These are phyloP conservation scores for Lophotriccus pileatus DNA, from an alignment of 2,797 vertebrate genomes.

Conservation along the genomic window DNA sequence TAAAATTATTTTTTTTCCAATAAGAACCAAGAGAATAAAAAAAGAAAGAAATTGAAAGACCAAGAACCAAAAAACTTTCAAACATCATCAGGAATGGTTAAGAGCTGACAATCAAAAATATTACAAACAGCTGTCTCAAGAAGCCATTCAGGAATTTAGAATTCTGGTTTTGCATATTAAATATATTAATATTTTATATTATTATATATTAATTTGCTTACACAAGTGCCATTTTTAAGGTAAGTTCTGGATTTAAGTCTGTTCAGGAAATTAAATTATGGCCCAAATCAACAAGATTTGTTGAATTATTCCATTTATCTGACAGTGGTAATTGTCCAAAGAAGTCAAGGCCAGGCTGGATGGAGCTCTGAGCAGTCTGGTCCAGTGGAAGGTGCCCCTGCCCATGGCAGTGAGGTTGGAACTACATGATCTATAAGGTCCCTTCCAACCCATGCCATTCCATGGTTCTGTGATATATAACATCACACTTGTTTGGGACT, in stretches of 20 bases:
- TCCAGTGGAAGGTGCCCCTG: neutral
- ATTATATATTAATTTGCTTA: neutral
- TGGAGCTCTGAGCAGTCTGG: neutral
- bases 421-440: neutral
- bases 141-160: neutral
- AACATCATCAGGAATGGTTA: neutral
- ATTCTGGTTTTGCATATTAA: neutral
- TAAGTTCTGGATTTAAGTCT: neutral
- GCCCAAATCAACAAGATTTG: neutral
- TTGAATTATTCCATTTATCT: neutral
- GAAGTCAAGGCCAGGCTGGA: neutral
- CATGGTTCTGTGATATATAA: neutral
- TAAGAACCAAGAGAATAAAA: neutral
- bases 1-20: neutral
- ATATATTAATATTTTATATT: neutral
- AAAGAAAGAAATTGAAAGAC: neutral
- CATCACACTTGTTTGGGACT: neutral
- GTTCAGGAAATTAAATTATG: neutral
- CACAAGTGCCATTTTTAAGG: neutral
- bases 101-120: neutral
- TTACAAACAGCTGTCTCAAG: neutral
- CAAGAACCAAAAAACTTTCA: neutral
- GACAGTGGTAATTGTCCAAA: neutral
- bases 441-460: neutral
- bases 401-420: neutral